phyloP scores from a whole-genome alignment of 2,797 vertebrate species.

The Ataeniobius toweri region DNA sequence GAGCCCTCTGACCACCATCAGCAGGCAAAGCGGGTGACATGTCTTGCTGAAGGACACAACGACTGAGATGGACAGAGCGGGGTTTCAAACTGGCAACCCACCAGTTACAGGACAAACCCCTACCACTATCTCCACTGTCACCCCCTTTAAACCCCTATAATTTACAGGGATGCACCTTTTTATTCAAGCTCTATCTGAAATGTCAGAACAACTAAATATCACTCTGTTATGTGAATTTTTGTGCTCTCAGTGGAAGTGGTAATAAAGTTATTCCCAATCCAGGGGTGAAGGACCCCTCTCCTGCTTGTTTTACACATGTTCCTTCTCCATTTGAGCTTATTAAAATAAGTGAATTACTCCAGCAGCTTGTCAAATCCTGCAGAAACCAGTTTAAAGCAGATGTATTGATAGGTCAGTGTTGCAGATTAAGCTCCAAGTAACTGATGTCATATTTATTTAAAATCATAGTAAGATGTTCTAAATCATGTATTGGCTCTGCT shows the following conservation, averaged over 20 bases:
- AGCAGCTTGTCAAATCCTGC: not conserved
- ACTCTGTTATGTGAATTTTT: not conserved
- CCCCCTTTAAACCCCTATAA: not conserved
- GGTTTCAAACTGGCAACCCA: too few species aligned
- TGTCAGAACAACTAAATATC: not conserved
- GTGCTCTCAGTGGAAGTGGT: not conserved
- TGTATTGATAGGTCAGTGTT: not conserved
- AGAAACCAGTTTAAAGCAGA: not conserved
- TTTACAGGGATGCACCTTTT: not conserved
- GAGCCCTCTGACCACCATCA: too few species aligned
- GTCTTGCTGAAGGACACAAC: too few species aligned
- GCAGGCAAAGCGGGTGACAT: too few species aligned
- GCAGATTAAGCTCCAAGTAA: too few species aligned
- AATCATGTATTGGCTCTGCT: not conserved
- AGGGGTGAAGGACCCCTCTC: not conserved
- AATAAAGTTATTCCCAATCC: not conserved
- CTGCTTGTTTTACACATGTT: not conserved
- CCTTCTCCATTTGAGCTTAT: not conserved
- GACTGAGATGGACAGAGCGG: too few species aligned
- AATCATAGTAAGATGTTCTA: not conserved
- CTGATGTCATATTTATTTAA: not conserved
- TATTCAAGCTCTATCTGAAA: not conserved
- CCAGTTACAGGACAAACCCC: too few species aligned
- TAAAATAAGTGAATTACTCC: not conserved
- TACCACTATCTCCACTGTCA: too few species aligned